Base-by-base conservation (phyloP, 2,113 vertebrate genomes). In the Amphilophus citrinellus region DNA sequence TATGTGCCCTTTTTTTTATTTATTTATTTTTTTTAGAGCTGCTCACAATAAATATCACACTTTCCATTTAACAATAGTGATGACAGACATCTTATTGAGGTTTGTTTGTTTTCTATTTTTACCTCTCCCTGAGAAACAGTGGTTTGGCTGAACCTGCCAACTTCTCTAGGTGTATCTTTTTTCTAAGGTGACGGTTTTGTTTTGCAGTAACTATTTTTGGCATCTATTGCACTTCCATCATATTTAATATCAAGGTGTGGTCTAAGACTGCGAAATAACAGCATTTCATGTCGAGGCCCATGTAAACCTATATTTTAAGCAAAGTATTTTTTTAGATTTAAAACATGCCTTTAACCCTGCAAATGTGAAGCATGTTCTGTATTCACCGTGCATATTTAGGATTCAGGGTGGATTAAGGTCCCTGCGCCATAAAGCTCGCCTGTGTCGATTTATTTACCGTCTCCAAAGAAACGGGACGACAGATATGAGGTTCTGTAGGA, bases 321-420 rank as follows among this genome's bases (percentile, higher is more conserved):
- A 80, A 58, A 77, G 61, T 39, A 10, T 20, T 15, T 30, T 58
- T 27, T 88, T 79, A 57, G 37, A 37, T 80, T 84, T 53, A 73
- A 78, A 82, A 20, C 39, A 32, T 77, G 22, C 53, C 3, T 39
- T 58, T 79, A 35, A 24, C 75, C 62, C 30, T 82, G 57, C 35
- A 76, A 80, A 76, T 82, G 83, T 82, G 6, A 90, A 89, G 79
- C 76, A 85, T 92, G 84, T 3, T 39, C 53, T 84, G 77, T 87
- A 83, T 94, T 92, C 89, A 89, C 32, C 37, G 68, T 88, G 87
- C 90, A 90, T 93, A 82, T 92, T 93, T 89, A 78, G 91, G 88
- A 94, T 90, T 94, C 87, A 92, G 65, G 68, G 84, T 83, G 90
- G 93, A 93, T 93, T 94, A 93, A 82, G 84, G 76, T 57, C 87